phyloP scores from a whole-genome alignment of 1,140 invertebrate genomes.

The Solenopsis invicta region DNA sequence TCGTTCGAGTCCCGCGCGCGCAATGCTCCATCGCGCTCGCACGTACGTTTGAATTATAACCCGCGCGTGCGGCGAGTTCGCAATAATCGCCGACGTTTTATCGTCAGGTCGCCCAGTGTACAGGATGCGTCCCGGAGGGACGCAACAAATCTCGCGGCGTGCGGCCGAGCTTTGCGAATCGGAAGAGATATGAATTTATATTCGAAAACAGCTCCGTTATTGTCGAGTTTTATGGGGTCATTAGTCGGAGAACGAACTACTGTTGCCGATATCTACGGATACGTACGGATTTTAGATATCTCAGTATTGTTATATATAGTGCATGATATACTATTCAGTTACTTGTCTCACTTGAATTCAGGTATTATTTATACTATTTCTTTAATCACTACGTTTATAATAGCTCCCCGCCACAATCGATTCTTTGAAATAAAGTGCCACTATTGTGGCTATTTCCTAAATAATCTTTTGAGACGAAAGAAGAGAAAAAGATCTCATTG shows the following conservation, averaged over 20 bases:
- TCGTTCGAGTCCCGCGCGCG: not conserved
- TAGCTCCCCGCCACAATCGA: not conserved
- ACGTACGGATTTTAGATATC: not conserved
- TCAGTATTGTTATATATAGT: not conserved
- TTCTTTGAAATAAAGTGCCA: not conserved
- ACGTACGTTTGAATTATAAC: conserved; percentile 56
- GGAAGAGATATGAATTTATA: conserved; percentile 24
- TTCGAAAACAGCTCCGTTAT: conserved; percentile 15
- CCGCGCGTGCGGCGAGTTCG: conserved; percentile 38
- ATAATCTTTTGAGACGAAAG: too few relatives aligned
- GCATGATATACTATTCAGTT: not conserved
- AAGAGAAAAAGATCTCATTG: too few relatives aligned
- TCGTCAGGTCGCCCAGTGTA: conserved; percentile 21
- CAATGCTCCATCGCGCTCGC: not conserved
- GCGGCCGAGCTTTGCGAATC: not conserved
- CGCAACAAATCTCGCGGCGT: conserved; percentile 3
- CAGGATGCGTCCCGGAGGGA: conserved; percentile 7
- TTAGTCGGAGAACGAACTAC: not conserved
- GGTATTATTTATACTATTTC: not conserved
- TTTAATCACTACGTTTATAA: not conserved
- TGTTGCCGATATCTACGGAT: not conserved
- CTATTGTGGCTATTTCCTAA: too few relatives aligned
- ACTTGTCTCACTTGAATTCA: not conserved
- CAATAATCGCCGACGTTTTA: conserved; percentile 51
- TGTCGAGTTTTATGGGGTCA: not conserved